A percentile compares a stretch with the other conserved stretches of the same genome.
Evolutionary conservation across 2,797 vertebrate species (phyloP).

Genomic region (Neomorphus geoffroyi): DNA sequence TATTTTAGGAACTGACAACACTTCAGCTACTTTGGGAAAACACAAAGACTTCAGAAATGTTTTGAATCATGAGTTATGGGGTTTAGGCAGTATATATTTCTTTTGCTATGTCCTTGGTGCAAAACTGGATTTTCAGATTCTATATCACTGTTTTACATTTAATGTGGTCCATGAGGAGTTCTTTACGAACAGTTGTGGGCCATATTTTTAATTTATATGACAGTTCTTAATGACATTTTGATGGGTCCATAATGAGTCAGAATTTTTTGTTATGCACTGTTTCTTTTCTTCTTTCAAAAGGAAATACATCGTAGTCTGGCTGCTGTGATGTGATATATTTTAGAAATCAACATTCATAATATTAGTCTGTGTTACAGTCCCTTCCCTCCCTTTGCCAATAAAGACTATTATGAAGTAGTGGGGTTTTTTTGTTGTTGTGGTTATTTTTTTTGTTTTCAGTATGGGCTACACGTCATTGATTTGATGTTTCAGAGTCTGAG

Average conservation of each 20-base stretch:
- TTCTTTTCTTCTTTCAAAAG: not conserved
- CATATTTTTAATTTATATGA: constrained; percentile 6
- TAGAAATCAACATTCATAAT: not conserved
- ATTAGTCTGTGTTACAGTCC: not conserved
- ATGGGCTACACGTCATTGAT: not conserved
- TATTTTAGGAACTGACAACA: constrained; percentile 50
- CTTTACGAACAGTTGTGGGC: not conserved
- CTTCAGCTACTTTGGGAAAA: not conserved
- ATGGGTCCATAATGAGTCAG: constrained; percentile 25
- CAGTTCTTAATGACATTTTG: constrained; percentile 34
- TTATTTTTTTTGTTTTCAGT: not conserved
- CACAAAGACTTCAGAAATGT: constrained; percentile 20
- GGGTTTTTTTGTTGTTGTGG: rapidly evolving
- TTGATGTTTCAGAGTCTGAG: not conserved
- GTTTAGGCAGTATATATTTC: constrained; percentile 1
- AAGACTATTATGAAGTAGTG: not conserved
- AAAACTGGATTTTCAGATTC: constrained; percentile 27
- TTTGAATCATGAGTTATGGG: constrained; percentile 21
- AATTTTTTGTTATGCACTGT: not conserved
- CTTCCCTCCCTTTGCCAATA: not conserved
- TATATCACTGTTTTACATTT: constrained; percentile 21
- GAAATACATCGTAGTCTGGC: not conserved
- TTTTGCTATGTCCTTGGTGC: not conserved
- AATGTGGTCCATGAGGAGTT: not conserved
- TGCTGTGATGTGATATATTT: not conserved